Base-by-base conservation (phyloP, 1,140 invertebrate species). In the Ylistrum balloti region DNA sequence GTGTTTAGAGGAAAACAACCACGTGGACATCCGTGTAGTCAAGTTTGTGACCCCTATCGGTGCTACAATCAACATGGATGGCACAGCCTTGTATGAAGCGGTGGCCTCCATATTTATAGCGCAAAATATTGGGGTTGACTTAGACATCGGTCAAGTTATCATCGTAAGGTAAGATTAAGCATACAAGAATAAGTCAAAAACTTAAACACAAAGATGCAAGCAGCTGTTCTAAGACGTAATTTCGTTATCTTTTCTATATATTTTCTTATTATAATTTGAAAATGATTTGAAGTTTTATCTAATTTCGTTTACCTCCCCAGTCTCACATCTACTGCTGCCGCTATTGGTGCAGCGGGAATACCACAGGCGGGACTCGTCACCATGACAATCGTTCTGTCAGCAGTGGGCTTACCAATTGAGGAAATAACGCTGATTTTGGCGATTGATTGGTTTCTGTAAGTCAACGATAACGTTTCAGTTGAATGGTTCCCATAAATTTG, bases 381-480 rank as follows among this genome's bases (percentile, higher is more conserved):
- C 87, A 99, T 99, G 98, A 98, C 99, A 33, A 99, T 99, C 97
- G 99, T 99, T 33, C 96, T 99, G 88, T 98, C 99, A 95, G 98
- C 98, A 2, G 98, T 99, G 85, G 98, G 98, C 33, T 97, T 99
- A 86, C 98, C 98, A 85, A 98, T 98, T 9, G 98, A 98, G 95
- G 98, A 99, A 95, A 98, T 99, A n/a, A 98, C 98, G 13, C 97
- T 99, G 33, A 99, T 99, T 94, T 97, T 99, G 89, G 98, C 99
- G 17, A 98, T 99, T 33, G 99, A 99, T 97, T 99, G 99, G 99
- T 97, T 99, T 33, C 97, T 99, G 98, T 99, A 97, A 98, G 98
- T 93, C 17, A 85, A 45, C 35, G 13, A n/a, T n/a, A n/a, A n/a
- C n/a, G n/a, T n/a, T n/a, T n/a, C n/a, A n/a, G n/a, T n/a, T n/a